Percentiles rank a stretch among this genome's conserved stretches.
phyloP scores from a whole-genome alignment of 2,113 vertebrate species.

The Tichodroma muraria region DNA sequence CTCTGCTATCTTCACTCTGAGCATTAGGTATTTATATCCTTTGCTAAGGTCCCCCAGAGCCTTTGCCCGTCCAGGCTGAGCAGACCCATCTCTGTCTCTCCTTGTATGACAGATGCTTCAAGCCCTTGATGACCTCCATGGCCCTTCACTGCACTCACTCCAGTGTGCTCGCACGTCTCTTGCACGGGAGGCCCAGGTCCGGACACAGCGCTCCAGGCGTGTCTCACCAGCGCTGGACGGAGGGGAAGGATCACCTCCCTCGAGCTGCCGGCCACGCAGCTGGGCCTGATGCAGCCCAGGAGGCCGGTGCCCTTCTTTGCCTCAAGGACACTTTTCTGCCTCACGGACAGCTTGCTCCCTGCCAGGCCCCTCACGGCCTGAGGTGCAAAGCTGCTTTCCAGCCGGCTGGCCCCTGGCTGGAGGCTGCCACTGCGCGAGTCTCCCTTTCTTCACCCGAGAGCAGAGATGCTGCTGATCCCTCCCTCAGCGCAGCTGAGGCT shows the following conservation, averaged over 20 bases:
- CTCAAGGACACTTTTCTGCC: too few relatives aligned
- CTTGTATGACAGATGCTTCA: fast-evolving
- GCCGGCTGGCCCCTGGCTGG: not conserved
- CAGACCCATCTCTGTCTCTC: not conserved
- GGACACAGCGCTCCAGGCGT: not conserved
- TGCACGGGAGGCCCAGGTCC: not conserved
- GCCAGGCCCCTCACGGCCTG: not conserved
- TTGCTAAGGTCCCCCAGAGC: not conserved
- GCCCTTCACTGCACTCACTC: not conserved
- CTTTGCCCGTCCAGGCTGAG: not conserved
- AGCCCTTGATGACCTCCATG: not conserved
- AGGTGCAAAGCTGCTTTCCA: not conserved
- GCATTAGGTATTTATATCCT: not conserved
- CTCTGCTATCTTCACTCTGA: not conserved
- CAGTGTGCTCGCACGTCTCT: too few relatives aligned
- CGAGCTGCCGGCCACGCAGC: fast-evolving
- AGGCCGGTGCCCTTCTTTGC: not conserved
- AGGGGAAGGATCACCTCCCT: not conserved
- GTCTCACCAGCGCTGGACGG: not conserved
- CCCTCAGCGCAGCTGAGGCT: not conserved
- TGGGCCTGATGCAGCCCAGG: not conserved
- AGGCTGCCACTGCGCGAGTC: not conserved
- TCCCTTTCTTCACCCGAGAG: fast-evolving
- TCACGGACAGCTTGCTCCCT: not conserved
- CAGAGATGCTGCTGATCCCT: not conserved